Evolutionary conservation across 2,113 vertebrate genomes (phyloP).

Genomic region (Triplophysa tibetana): DNA sequence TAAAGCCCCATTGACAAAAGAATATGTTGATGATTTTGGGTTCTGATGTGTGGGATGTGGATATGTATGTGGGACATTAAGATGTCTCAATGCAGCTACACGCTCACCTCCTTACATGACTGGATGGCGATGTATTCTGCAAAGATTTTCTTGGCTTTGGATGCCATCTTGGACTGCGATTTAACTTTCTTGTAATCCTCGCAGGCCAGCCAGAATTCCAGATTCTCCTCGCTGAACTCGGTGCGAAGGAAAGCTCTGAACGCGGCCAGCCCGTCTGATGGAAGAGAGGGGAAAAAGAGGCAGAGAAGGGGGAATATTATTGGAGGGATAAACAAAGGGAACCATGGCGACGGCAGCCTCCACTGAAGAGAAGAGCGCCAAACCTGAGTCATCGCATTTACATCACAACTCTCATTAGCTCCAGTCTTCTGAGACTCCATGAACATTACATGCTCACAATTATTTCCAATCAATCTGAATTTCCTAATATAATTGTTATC

Average conservation of each 20-base stretch:
- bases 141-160: slow-evolving; percentile 96
- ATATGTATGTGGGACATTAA: not conserved
- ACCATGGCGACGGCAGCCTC: slow-evolving; percentile 60
- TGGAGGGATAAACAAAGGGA: slow-evolving; percentile 55
- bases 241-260: slow-evolving; percentile 96
- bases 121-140: slow-evolving; percentile 95
- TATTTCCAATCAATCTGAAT: not conserved
- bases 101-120: slow-evolving; percentile 95
- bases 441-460: slow-evolving; percentile 26
- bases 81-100: not conserved
- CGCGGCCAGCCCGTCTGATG: slow-evolving; percentile 89
- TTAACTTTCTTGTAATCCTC: slow-evolving; percentile 98
- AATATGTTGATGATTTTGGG: no score
- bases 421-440: not conserved
- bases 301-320: not conserved
- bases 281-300: slow-evolving; percentile 21
- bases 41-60: no score
- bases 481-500: not conserved
- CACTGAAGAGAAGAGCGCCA: not conserved
- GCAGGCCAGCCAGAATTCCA: slow-evolving; percentile 98
- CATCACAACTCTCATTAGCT: not conserved
- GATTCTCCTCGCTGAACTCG: slow-evolving; percentile 97
- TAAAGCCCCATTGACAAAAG: no score
- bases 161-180: slow-evolving; percentile 95
- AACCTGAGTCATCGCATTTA: slow-evolving; percentile 18